Conservation (phyloP, 2,888 invertebrate genomes). For the Isotomurus palustris region DNA sequence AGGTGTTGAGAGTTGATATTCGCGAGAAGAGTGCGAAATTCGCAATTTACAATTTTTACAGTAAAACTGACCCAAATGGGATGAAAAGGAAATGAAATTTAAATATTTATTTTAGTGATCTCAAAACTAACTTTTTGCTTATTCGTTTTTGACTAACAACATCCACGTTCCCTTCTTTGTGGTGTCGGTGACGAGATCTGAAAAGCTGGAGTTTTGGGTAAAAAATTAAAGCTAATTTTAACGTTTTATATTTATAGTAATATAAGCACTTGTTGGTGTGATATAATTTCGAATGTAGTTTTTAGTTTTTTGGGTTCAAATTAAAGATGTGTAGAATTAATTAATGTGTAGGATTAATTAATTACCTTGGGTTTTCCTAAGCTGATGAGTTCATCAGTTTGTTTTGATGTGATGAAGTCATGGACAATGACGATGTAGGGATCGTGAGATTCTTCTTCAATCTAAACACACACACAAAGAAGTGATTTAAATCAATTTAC, state of each 20-base stretch:
- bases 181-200: slow-evolving; percentile 45
- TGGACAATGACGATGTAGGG: slow-evolving; percentile 48
- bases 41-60: too few species aligned
- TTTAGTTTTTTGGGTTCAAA: neutral
- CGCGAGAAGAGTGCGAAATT: too few species aligned
- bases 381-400: slow-evolving; percentile 45
- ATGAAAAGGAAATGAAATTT: neutral
- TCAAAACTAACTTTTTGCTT: slow-evolving; percentile 47
- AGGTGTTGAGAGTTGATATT: too few species aligned
- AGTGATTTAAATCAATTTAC: too few species aligned
- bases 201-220: slow-evolving; percentile 30
- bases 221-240: too few species aligned
- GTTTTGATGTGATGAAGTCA: slow-evolving; percentile 45
- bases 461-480: slow-evolving; percentile 30
- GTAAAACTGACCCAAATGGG: too few species aligned
- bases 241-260: too few species aligned
- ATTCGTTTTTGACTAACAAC: slow-evolving; percentile 47
- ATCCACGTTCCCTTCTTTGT: slow-evolving; percentile 44
- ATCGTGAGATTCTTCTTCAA: slow-evolving; percentile 47
- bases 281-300: neutral
- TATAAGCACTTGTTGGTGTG: neutral
- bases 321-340: neutral
- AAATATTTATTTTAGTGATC: neutral
- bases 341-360: neutral
- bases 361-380: slow-evolving; percentile 47